Evolutionary conservation across 2,113 vertebrate genomes (phyloP).

Genomic region (Myotis brandtii): DNA sequence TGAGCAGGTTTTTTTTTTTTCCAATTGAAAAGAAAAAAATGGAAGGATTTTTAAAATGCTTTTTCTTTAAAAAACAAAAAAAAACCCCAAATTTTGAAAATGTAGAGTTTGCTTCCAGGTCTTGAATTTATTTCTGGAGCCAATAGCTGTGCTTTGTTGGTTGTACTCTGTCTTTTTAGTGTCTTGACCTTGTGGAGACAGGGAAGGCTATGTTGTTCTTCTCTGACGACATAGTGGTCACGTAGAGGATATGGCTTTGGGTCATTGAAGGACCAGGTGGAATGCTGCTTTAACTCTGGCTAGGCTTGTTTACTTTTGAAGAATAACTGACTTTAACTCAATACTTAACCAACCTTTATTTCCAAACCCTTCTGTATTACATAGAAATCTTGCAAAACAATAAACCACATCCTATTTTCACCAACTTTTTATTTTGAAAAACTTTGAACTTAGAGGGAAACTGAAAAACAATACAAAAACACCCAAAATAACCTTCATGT

Average conservation of each 20-base stretch:
- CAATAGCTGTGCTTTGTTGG: background rate
- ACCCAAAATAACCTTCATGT: background rate
- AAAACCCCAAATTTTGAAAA: background rate
- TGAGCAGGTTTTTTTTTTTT: background rate
- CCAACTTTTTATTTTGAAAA: conserved; percentile 40
- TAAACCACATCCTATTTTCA: background rate
- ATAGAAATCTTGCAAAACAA: background rate
- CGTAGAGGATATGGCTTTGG: background rate
- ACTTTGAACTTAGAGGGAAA: background rate
- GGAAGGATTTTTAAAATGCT: background rate
- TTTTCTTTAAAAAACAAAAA: conserved; percentile 4
- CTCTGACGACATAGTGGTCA: background rate
- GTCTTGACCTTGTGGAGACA: conserved; percentile 1
- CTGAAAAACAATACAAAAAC: background rate
- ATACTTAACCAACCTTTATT: background rate
- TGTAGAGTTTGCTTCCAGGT: conserved; percentile 6
- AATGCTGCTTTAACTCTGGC: conserved; percentile 1
- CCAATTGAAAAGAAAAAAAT: background rate
- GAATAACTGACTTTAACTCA: conserved; percentile 19
- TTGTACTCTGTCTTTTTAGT: background rate
- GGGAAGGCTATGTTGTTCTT: conserved; percentile 42
- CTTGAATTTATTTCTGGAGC: conserved; percentile 27
- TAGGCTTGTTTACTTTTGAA: background rate
- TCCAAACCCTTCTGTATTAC: background rate
- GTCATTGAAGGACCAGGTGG: background rate